Base-by-base conservation (phyloP, 2,888 invertebrate genomes). In the Cephus nigrinus region DNA sequence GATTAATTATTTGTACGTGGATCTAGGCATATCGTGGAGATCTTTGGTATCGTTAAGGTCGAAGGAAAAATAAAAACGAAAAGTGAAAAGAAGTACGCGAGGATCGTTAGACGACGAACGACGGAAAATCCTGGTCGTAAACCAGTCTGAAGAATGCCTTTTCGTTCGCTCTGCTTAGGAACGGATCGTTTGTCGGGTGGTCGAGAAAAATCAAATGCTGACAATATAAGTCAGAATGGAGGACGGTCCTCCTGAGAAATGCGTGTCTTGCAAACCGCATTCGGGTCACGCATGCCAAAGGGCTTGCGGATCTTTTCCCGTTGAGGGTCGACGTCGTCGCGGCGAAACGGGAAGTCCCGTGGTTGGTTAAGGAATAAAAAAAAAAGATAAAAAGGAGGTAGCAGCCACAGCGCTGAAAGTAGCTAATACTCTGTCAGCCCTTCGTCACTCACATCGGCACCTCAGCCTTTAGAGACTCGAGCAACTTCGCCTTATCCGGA, bases 351-450 rank as follows among this genome's bases (percentile, higher is more conserved):
- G 15, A 71, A 71, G 31, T 69, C 71, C 30, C 15, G 73, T 30
- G 73, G 32, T 72, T 76, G 73, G 76, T 73, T 55, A 75, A 32
- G 73, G 23, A 55, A 55, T 55, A 55, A 55, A 55, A 23, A 55
- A 68, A 33, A 32, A 77, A 77, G 75, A 77, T 36, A 30, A 12
- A 69, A 75, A 68, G 36, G 23, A 55, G 71, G 31, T 12, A 71
- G 71, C 32, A 31, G 15, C 71, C 71, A 30, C 12, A 55, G 23
- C 55, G 55, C 9, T 9, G 55, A 23, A 23, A 55, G 55, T 80
- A 82, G 82, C 84, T 86, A 85, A 86, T 87, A 84, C 84, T 79
- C 81, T 81, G 83, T 81, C 85, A 79, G 80, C 80, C 82, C 81
- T 82, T 76, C 78, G 80, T 85, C 86, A 84, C 83, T 83, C 83